Base-by-base conservation (phyloP, 2,888 invertebrate genomes). In the Metacarcinus magister region DNA sequence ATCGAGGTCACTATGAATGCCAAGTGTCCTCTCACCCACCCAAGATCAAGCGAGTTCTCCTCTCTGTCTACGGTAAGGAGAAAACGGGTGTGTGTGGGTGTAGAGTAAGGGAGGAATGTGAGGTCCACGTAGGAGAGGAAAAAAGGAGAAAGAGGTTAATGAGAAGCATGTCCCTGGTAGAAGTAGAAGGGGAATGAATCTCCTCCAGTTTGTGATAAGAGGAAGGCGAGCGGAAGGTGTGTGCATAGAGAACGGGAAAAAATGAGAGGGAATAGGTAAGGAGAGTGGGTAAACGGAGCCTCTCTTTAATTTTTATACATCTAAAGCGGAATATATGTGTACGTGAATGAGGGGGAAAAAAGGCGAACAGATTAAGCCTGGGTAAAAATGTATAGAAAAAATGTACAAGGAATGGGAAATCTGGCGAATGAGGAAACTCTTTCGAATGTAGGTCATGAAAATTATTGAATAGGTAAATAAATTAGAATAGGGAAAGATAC, bases 21-120 rank as follows among this genome's bases (percentile, higher is more conserved):
- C 98, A 98, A 98, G 98, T 98, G 97, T 98, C 98, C 19, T 98
- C 98, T 32, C 98, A 98, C 97, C 98, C 98, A 10, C 98, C 98
- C n/a, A 97, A 98, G 96, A 46, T 98, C 98, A 97, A 98, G 98
- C 97, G 98, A 97, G 98, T 98, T 91, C 98, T 98, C 97, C 98
- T 98, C 96, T 98, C 98, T 97, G 98, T 98, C 23, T 94, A 96
- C 43, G 96, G 96, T 96, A 39, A 96, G 96, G 54, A 54, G 54
- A 10, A 54, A 54, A 54, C 10, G 54, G n/a, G n/a, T n/a, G n/a
- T n/a, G 48, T 8, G 48, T 8, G 48, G 13, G 19, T 3, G 67
- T 1, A 67, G n/a, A 23, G 67, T 23, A n/a, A 16, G 67, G 4
- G 67, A 67, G 67, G 67, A 10, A 23, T 23, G 10, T 23, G 1